These are phyloP conservation scores for Reticulitermes speratus DNA, from an alignment of 1,140 invertebrate species.

Conservation along the genomic window DNA sequence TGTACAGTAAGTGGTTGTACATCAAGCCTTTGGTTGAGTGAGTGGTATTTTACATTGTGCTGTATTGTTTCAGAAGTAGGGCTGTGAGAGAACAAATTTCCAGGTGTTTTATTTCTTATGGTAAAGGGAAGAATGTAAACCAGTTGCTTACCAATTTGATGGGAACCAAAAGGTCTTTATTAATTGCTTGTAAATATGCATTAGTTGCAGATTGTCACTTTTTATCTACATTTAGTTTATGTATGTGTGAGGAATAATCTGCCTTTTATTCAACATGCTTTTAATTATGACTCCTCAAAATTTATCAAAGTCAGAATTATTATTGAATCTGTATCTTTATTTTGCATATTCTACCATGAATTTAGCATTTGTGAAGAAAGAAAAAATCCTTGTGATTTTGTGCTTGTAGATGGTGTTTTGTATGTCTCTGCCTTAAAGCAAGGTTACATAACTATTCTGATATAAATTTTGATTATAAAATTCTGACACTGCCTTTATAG, in stretches of 20 bases:
- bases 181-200: constrained; percentile 6
- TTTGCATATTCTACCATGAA: neutral
- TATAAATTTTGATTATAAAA: neutral
- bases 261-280: neutral
- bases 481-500: neutral
- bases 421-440: neutral
- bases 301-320: neutral
- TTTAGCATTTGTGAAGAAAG: neutral
- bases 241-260: neutral
- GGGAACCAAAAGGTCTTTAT: neutral
- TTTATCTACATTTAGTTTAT: neutral
- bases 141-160: neutral
- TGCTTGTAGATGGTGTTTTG: neutral
- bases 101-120: neutral
- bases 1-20: neutral
- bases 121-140: neutral
- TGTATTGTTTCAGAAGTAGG: constrained; percentile 9
- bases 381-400: neutral
- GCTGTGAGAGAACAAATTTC: neutral
- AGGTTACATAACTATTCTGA: neutral
- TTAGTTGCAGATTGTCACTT: neutral
- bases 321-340: neutral
- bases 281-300: neutral
- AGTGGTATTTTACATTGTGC: neutral
- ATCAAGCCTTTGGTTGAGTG: constrained; percentile 12